A percentile compares a stretch with the other conserved stretches of the same genome.
Evolutionary conservation across 2,113 vertebrate species (phyloP).

Genomic region (Chamaetylas fuelleborni): DNA sequence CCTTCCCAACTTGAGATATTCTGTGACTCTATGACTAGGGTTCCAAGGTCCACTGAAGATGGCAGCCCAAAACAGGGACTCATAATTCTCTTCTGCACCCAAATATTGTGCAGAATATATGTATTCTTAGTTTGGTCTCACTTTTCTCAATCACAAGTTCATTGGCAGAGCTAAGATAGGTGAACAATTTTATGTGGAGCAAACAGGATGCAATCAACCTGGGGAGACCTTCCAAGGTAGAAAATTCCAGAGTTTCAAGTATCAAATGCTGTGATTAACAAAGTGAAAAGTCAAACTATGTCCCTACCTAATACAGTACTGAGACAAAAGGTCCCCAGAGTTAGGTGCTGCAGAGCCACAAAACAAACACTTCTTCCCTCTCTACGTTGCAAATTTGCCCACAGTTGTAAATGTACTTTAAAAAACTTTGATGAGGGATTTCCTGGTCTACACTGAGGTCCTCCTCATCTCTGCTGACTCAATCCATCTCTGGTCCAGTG

Average conservation of each 20-base stretch:
- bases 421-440: not conserved
- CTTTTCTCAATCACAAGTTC: not conserved
- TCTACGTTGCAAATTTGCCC: not conserved
- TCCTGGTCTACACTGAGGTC: not conserved
- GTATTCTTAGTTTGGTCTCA: not conserved
- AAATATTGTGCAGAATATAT: not conserved
- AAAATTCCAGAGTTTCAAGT: not conserved
- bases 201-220: not conserved
- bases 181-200: not conserved
- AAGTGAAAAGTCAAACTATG: not conserved
- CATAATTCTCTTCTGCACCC: not conserved
- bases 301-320: not conserved
- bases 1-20: not conserved
- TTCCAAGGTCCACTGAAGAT: not conserved
- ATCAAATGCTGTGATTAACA: not conserved
- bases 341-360: not conserved
- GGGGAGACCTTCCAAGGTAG: not conserved
- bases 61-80: not conserved
- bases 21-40: not conserved
- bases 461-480: not conserved
- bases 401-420: not conserved
- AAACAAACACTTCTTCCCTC: not conserved
- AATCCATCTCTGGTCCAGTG: not conserved
- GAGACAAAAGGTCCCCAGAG: not conserved
- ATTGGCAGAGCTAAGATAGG: not conserved